Percentiles rank a stretch among this genome's conserved stretches.
Conservation (phyloP, 2,888 invertebrate species). For the Hypena proboscidalis region DNA sequence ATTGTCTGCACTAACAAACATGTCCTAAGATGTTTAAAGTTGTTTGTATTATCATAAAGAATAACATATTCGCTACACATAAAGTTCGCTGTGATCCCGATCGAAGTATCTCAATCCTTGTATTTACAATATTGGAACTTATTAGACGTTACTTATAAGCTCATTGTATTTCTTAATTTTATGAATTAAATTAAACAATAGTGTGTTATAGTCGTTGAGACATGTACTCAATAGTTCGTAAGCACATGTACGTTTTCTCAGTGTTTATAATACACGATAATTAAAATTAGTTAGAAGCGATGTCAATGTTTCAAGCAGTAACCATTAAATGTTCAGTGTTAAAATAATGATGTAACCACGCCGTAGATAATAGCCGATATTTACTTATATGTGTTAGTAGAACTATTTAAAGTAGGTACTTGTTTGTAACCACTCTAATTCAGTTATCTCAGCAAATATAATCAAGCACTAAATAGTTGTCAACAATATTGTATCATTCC, state of each 20-base stretch:
- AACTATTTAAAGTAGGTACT: slow-evolving; percentile 11
- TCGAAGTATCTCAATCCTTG: not conserved
- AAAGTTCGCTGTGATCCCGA: not conserved
- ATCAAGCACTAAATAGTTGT: slow-evolving; percentile 19
- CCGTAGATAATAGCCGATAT: slow-evolving; percentile 33
- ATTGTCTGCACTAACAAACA: too few species aligned
- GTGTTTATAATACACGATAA: slow-evolving; percentile 24
- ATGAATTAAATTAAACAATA: slow-evolving; percentile 15
- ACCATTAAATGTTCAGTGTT: slow-evolving; percentile 31
- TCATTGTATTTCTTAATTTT: slow-evolving; percentile 28
- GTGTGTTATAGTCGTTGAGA: slow-evolving; percentile 23
- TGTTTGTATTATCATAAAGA: too few species aligned
- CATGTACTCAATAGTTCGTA: slow-evolving; percentile 36
- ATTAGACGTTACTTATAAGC: too few species aligned
- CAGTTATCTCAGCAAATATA: slow-evolving; percentile 8
- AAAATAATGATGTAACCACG: slow-evolving; percentile 22
- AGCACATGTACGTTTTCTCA: slow-evolving; percentile 15
- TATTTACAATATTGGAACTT: not conserved
- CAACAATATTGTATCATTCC: slow-evolving; percentile 40
- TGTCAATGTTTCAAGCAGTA: slow-evolving; percentile 40
- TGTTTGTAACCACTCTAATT: slow-evolving; percentile 4
- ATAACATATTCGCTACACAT: too few species aligned
- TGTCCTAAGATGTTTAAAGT: too few species aligned
- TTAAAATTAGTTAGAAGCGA: slow-evolving; percentile 23
- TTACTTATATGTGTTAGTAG: slow-evolving; percentile 18